Conservation (phyloP, 2,888 invertebrate genomes). For the Pristionchus mayeri region DNA sequence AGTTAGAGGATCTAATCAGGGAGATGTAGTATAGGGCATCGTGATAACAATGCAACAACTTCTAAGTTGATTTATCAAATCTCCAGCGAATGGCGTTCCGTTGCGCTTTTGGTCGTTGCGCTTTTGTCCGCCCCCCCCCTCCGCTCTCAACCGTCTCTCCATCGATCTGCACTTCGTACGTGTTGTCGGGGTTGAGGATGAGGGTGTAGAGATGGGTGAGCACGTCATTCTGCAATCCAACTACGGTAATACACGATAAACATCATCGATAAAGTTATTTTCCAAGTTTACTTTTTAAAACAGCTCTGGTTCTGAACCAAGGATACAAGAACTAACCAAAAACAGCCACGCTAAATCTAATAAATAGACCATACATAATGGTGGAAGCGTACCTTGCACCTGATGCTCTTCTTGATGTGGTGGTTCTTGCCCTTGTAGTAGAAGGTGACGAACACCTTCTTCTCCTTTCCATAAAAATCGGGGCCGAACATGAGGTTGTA, state of each 20-base stretch:
- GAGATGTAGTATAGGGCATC: too few relatives aligned
- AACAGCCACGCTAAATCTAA: too few relatives aligned
- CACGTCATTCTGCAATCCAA: constrained; percentile 86
- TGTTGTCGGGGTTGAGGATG: constrained; percentile 94
- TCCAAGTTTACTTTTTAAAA: not conserved
- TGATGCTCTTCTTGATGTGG: constrained; percentile 96
- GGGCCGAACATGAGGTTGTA: constrained; percentile 99
- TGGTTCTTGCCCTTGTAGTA: constrained; percentile 98
- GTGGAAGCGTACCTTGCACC: constrained; percentile 85
- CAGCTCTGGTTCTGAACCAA: too few relatives aligned
- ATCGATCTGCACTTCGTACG: constrained; percentile 93
- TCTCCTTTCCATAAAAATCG: constrained; percentile 98
- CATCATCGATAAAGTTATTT: not conserved
- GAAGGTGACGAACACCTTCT: constrained; percentile 98
- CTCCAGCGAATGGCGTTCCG: too few relatives aligned
- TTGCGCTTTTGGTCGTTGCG: too few relatives aligned
- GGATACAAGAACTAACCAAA: too few relatives aligned
- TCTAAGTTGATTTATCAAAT: too few relatives aligned
- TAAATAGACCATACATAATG: too few relatives aligned
- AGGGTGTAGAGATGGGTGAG: constrained; percentile 97
- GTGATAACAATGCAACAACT: too few relatives aligned
- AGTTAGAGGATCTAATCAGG: too few relatives aligned
- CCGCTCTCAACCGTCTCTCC: constrained; percentile 92
- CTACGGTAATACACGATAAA: not conserved
- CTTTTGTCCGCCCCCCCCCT: too few relatives aligned